These are phyloP conservation scores for Malacoraja senta DNA, from an alignment of 2,797 vertebrate genomes.

Conservation along the genomic window DNA sequence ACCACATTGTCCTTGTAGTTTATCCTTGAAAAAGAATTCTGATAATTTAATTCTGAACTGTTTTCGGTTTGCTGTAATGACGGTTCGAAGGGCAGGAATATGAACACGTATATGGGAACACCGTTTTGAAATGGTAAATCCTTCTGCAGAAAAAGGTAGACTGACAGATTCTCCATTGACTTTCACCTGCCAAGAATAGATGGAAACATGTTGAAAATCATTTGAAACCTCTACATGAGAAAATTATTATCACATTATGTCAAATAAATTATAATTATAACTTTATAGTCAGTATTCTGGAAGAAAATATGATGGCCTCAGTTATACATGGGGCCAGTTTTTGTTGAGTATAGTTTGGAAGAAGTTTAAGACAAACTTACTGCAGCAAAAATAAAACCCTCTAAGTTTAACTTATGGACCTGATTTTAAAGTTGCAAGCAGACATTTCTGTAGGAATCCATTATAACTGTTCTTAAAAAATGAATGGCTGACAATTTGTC, in stretches of 20 bases:
- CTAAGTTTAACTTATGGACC: background rate
- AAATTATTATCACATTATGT: background rate
- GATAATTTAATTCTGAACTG: background rate
- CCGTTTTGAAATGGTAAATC: background rate
- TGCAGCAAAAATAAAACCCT: background rate
- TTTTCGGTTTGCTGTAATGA: background rate
- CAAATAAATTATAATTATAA: background rate
- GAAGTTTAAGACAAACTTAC: background rate
- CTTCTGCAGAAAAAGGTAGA: background rate
- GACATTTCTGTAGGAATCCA: background rate
- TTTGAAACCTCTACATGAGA: background rate
- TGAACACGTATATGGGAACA: background rate
- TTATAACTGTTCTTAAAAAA: background rate
- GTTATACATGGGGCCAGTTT: background rate
- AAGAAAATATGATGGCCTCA: background rate
- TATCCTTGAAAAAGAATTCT: background rate
- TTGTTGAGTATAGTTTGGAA: background rate
- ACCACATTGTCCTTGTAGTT: slow-evolving; percentile 19
- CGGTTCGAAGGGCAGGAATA: background rate
- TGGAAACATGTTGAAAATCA: background rate
- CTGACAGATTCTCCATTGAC: background rate
- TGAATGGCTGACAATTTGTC: too few relatives aligned
- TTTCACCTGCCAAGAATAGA: background rate
- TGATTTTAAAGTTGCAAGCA: background rate
- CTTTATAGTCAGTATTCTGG: background rate